Evolutionary conservation across 2,797 vertebrate species (phyloP).

Genomic region (Chelon labrosus): DNA sequence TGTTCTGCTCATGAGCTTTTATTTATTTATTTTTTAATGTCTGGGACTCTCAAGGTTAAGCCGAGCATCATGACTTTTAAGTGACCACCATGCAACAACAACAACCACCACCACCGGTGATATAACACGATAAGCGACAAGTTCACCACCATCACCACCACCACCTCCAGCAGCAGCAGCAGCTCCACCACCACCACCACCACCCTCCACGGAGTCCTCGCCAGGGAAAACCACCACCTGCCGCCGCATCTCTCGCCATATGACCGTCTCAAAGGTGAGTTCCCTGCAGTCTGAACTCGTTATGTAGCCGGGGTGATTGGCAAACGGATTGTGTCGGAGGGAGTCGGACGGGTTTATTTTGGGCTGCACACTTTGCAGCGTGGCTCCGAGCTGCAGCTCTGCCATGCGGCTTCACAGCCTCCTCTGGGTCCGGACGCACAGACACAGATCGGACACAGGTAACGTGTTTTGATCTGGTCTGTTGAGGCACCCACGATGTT

Average conservation of each 20-base stretch:
- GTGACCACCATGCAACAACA: conserved; percentile 42
- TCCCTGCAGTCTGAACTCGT: neutral
- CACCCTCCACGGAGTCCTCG: conserved; percentile 6
- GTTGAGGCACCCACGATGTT: neutral
- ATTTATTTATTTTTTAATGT: neutral
- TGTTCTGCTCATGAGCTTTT: conserved; percentile 17
- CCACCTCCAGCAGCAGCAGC: conserved; percentile 11
- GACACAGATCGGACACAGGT: neutral
- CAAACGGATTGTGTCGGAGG: neutral
- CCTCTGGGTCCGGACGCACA: conserved; percentile 7
- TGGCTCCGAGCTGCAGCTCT: conserved; percentile 35
- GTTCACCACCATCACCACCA: conserved; percentile 6
- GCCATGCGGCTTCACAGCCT: conserved; percentile 55
- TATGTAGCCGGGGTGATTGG: neutral
- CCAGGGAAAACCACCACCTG: conserved; percentile 72
- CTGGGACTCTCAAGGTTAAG: conserved; percentile 46
- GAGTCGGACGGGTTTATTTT: conserved; percentile 1
- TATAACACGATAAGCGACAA: conserved; percentile 40
- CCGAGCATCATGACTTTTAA: conserved; percentile 56
- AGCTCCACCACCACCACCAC: neutral
- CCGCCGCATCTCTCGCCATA: conserved; percentile 60
- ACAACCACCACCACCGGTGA: conserved; percentile 10
- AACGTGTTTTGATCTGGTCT: neutral
- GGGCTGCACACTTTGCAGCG: conserved; percentile 12
- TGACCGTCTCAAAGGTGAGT: conserved; percentile 84